phyloP scores from a whole-genome alignment of 2,113 vertebrate species.

The Callorhinus ursinus region DNA sequence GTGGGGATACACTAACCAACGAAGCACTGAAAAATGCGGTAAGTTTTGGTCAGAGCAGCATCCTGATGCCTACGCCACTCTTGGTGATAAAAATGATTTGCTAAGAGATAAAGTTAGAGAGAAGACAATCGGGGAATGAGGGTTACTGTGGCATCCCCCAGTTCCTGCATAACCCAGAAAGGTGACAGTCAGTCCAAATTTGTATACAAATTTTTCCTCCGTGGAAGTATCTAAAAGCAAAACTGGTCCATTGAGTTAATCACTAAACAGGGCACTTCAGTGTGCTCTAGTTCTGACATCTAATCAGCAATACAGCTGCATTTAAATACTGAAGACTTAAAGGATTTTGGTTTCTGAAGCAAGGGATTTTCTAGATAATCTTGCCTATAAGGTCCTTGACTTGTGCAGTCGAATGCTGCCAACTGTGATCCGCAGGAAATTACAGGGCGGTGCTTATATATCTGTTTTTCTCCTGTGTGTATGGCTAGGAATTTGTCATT shows the following conservation, averaged over 20 bases:
- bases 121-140: not conserved
- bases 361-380: constrained; percentile 78
- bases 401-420: constrained; percentile 37
- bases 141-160: not conserved
- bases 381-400: constrained; percentile 73
- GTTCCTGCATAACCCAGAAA: constrained; percentile 39
- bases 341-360: constrained; percentile 74
- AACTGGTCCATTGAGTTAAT: constrained; percentile 76
- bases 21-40: not conserved
- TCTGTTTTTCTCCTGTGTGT: constrained; percentile 47
- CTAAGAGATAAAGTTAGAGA: constrained; percentile 27
- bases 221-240: constrained; percentile 65
- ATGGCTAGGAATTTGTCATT: constrained; percentile 26
- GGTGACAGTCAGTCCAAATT: constrained; percentile 54
- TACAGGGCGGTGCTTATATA: not conserved
- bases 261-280: constrained; percentile 72
- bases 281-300: constrained; percentile 70
- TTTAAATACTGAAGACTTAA: constrained; percentile 76
- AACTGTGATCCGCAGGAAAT: constrained; percentile 26
- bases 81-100: constrained; percentile 32
- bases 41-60: not conserved
- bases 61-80: not conserved
- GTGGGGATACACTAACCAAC: not conserved
- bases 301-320: constrained; percentile 78
- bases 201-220: constrained; percentile 67